These are phyloP conservation scores for Heliangelus exortis DNA, from an alignment of 2,797 vertebrate species.

Conservation along the genomic window DNA sequence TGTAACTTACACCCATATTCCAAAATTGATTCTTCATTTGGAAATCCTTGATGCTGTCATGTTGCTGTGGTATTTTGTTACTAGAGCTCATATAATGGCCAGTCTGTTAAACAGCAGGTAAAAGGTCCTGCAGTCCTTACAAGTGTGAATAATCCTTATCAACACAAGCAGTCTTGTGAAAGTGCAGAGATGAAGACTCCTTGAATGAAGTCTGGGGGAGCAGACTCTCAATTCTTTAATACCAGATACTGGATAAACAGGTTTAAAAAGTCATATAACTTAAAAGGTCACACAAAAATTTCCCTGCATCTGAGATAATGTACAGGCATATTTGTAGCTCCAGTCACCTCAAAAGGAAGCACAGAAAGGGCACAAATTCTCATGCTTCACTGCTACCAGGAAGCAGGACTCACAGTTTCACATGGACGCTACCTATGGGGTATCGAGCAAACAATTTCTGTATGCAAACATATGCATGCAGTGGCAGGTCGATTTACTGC, in stretches of 20 bases:
- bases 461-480: fast-evolving
- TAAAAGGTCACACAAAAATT: background rate
- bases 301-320: background rate
- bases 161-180: background rate
- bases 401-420: background rate
- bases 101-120: background rate
- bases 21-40: background rate
- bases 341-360: background rate
- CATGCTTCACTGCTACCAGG: background rate
- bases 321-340: fast-evolving
- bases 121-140: background rate
- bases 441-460: fast-evolving
- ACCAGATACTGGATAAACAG: background rate
- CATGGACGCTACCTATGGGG: fast-evolving
- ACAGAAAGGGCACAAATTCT: background rate
- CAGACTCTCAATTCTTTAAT: background rate
- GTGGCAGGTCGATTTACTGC: background rate
- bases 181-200: background rate
- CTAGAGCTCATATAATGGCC: background rate
- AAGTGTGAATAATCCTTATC: background rate
- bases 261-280: background rate
- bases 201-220: background rate
- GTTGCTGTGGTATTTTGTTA: background rate
- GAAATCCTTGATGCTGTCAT: background rate
- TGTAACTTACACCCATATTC: background rate